Conservation (phyloP, 2,888 invertebrate genomes). For the Melinaea marsaeus region DNA sequence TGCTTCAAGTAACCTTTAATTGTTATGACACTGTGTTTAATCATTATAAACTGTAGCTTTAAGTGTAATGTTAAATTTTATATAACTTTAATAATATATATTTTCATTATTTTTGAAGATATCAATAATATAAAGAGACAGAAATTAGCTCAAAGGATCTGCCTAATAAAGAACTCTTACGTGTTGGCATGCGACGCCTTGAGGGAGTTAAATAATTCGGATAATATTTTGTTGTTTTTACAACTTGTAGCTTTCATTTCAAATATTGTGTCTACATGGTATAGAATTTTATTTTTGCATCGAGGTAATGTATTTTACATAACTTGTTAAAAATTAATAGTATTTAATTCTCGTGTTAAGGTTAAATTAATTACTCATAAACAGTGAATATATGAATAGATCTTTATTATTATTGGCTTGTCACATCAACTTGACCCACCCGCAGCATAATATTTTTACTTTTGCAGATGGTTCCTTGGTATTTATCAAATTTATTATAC, state of each 20-base stretch:
- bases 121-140: background rate
- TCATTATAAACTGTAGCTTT: too few relatives aligned
- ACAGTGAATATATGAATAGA: too few relatives aligned
- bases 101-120: conserved; percentile 11
- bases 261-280: background rate
- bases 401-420: too few relatives aligned
- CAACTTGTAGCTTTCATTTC: conserved; percentile 1
- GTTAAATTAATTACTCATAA: too few relatives aligned
- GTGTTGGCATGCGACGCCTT: conserved; percentile 8
- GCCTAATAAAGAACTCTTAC: conserved; percentile 5
- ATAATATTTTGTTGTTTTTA: conserved; percentile 5
- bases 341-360: too few relatives aligned
- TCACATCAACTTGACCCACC: too few relatives aligned
- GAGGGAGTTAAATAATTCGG: conserved; percentile 5
- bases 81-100: background rate
- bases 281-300: background rate
- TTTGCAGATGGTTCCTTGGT: too few relatives aligned
- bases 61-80: background rate
- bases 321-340: too few relatives aligned
- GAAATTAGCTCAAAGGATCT: conserved; percentile 8
- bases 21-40: too few relatives aligned
- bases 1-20: too few relatives aligned
- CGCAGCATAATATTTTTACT: too few relatives aligned
- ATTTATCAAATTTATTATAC: too few relatives aligned
- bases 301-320: background rate